A percentile compares a stretch with the other conserved stretches of the same genome.
Evolutionary conservation across 1,140 invertebrate genomes (phyloP).

Genomic region (Samia ricini): DNA sequence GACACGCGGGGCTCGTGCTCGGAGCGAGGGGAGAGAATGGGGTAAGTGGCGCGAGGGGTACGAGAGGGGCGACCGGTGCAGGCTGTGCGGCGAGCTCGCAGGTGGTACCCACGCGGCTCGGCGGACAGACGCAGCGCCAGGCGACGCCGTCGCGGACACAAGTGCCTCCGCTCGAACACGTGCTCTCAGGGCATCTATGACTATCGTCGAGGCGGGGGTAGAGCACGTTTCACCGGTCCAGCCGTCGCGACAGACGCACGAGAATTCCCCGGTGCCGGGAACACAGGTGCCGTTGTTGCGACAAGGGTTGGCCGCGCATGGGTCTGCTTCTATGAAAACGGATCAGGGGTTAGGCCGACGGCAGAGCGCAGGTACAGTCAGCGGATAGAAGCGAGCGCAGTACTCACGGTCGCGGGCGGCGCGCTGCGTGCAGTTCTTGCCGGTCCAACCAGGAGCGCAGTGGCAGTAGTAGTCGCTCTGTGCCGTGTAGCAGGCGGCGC

Average conservation of each 20-base stretch:
- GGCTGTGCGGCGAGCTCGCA: conserved; percentile 21
- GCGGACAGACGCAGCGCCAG: conserved; percentile 79
- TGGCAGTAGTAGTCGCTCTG: conserved; percentile 93
- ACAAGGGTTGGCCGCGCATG: conserved; percentile 90
- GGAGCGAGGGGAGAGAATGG: conserved; percentile 24
- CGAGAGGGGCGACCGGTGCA: conserved; percentile 23
- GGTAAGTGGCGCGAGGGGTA: neutral
- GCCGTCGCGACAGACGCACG: conserved; percentile 89
- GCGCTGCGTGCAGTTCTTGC: conserved; percentile 92
- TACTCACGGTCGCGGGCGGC: conserved; percentile 58
- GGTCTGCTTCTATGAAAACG: conserved; percentile 84
- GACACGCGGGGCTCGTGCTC: conserved; percentile 82
- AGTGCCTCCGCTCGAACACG: conserved; percentile 92
- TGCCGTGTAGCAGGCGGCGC: conserved; percentile 89
- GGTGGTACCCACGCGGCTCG: conserved; percentile 30
- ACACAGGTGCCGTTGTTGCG: conserved; percentile 90
- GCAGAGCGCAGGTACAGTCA: neutral
- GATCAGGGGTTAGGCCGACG: neutral
- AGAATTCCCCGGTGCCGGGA: conserved; percentile 83
- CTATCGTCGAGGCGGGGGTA: conserved; percentile 68
- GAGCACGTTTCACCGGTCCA: conserved; percentile 80
- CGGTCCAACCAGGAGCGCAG: conserved; percentile 91
- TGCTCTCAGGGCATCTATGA: conserved; percentile 90
- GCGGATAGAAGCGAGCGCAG: neutral
- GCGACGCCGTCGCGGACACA: conserved; percentile 86